Conservation (phyloP, 2,888 invertebrate species). For the Oxystoma pomonae region DNA sequence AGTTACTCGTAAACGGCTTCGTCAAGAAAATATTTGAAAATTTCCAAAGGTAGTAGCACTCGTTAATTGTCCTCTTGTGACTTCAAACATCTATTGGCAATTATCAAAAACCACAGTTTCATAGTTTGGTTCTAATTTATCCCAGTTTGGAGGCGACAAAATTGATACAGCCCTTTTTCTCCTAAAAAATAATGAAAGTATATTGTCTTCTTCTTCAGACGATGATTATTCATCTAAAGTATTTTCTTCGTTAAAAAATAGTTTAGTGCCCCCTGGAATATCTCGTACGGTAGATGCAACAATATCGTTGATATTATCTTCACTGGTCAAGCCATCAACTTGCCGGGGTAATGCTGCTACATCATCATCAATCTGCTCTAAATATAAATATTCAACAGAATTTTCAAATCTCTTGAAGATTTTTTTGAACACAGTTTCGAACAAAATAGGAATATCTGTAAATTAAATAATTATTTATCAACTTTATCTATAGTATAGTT, state of each 20-base stretch:
- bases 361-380: neutral
- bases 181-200: no score
- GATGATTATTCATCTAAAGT: no score
- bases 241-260: no score
- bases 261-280: no score
- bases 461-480: neutral
- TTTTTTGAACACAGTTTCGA: neutral
- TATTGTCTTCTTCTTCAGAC: no score
- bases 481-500: neutral
- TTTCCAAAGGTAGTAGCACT: conserved; percentile 3
- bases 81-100: no score
- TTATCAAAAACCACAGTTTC: no score
- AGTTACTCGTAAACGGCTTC: neutral
- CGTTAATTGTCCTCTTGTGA: neutral
- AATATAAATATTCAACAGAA: neutral
- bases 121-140: no score
- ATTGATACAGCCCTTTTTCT: no score
- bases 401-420: neutral
- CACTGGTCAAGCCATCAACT: conserved; percentile 1
- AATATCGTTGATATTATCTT: neutral
- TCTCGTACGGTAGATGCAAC: no score
- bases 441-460: neutral
- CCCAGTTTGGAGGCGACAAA: no score
- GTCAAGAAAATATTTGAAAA: conserved; percentile 8
- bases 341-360: neutral